phyloP scores from a whole-genome alignment of 2,113 vertebrate species.

The Seriola aureovittata region DNA sequence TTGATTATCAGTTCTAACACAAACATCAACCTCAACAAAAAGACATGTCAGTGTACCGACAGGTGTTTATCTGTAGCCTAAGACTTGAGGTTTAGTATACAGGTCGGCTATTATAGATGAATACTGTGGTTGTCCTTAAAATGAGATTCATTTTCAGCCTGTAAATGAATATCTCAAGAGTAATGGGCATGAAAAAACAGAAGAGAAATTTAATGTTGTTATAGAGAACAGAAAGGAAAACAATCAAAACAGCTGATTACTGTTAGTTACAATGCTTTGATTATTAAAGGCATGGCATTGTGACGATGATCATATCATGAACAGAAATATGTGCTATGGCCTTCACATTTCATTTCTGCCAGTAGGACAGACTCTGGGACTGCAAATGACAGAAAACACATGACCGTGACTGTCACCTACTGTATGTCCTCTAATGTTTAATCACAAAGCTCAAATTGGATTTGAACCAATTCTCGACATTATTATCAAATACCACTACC shows the following conservation, averaged over 20 bases:
- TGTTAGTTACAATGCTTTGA: background rate
- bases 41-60: background rate
- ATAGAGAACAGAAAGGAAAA: slow-evolving; percentile 25
- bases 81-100: background rate
- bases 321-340: background rate
- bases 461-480: background rate
- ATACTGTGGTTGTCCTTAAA: background rate
- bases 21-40: background rate
- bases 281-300: background rate
- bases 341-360: background rate
- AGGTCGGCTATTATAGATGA: too few relatives aligned
- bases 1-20: background rate
- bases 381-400: background rate
- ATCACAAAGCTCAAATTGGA: background rate
- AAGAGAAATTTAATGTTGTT: slow-evolving; percentile 7
- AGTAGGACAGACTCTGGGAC: background rate
- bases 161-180: background rate
- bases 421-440: background rate
- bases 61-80: background rate
- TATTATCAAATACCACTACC: background rate
- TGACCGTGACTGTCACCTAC: background rate
- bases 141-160: slow-evolving; percentile 7
- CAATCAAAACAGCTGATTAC: background rate
- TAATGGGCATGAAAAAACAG: background rate
- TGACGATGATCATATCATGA: background rate